Conservation (phyloP, 2,797 vertebrate species). For the Bradypus variegatus region DNA sequence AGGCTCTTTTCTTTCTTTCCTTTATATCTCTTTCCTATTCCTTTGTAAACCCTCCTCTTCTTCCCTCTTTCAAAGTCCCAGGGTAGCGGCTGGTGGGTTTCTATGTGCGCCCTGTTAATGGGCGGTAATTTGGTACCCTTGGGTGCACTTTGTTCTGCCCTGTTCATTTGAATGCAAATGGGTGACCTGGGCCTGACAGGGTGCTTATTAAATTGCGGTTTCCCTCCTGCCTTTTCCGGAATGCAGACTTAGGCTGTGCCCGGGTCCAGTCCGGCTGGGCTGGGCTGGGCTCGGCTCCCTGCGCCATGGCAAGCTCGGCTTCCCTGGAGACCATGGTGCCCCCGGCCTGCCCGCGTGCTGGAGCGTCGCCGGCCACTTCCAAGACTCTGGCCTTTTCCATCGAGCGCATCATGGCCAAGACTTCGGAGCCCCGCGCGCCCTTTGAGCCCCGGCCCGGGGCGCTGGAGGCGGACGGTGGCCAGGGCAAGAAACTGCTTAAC, state of each 20-base stretch:
- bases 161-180: constrained; percentile 94
- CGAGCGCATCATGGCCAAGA: constrained; percentile 97
- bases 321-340: constrained; percentile 88
- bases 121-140: constrained; percentile 92
- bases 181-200: constrained; percentile 83
- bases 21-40: constrained; percentile 5
- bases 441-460: constrained; percentile 75
- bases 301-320: constrained; percentile 87
- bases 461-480: constrained; percentile 72
- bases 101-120: constrained; percentile 86
- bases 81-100: constrained; percentile 81
- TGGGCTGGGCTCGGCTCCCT: constrained; percentile 56
- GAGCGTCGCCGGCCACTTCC: constrained; percentile 82
- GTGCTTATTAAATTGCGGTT: constrained; percentile 92
- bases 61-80: constrained; percentile 64
- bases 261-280: constrained; percentile 74
- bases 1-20: constrained; percentile 63
- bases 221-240: constrained; percentile 84
- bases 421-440: constrained; percentile 80
- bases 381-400: constrained; percentile 98
- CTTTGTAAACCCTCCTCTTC: constrained; percentile 45
- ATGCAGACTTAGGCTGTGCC: constrained; percentile 81
- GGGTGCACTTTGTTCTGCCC: constrained; percentile 86
- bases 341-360: constrained; percentile 81
- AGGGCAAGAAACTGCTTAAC: constrained; percentile 82